A percentile compares a stretch with the other conserved stretches of the same genome.
phyloP scores from a whole-genome alignment of 2,888 invertebrate genomes.

The Eutolmus rufibarbis region DNA sequence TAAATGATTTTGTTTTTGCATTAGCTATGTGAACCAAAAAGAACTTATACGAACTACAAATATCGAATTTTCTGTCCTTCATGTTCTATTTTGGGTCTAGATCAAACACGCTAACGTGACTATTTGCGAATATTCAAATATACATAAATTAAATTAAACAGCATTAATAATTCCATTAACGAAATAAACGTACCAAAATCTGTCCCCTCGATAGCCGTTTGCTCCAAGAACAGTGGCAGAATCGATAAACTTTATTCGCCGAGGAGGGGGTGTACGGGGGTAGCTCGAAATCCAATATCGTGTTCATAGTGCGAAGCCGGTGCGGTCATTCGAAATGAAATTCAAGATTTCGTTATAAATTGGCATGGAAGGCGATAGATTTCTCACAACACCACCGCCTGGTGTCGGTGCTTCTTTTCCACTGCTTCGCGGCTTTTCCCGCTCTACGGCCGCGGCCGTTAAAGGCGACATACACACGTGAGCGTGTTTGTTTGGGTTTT shows the following conservation, averaged over 20 bases:
- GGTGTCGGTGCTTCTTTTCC: not conserved
- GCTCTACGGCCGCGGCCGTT: not conserved
- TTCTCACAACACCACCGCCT: conserved; percentile 4
- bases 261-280: not conserved
- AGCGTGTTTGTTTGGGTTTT: conserved; percentile 22
- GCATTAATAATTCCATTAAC: not conserved
- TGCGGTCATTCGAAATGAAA: conserved; percentile 26
- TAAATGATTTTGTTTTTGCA: not conserved
- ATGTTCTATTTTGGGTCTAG: not conserved
- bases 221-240: not conserved
- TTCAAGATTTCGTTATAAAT: conserved; percentile 38
- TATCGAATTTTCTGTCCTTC: not conserved
- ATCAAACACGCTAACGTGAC: not conserved
- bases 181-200: not conserved
- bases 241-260: conserved; percentile 28
- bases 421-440: not conserved
- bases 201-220: not conserved
- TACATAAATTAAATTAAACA: not conserved
- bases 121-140: not conserved
- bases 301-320: conserved; percentile 13
- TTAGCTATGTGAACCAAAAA: not conserved
- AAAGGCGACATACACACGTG: not conserved
- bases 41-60: not conserved
- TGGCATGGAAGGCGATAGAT: conserved; percentile 19
- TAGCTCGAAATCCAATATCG: conserved; percentile 25